A percentile compares a stretch with the other conserved stretches of the same genome.
phyloP scores from a whole-genome alignment of 2,797 vertebrate species.

The Huso huso region DNA sequence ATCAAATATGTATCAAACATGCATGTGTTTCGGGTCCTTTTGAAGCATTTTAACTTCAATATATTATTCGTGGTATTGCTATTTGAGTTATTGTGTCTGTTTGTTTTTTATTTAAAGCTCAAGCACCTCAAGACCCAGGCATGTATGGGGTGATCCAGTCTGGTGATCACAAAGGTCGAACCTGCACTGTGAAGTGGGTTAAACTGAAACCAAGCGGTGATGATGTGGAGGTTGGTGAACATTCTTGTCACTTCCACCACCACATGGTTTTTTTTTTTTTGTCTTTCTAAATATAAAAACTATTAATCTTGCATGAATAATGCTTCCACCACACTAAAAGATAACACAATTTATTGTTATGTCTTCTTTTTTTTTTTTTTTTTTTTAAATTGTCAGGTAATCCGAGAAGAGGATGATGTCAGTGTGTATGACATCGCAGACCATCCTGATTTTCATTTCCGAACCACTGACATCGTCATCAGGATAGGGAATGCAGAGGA shows the following conservation, averaged over 20 bases:
- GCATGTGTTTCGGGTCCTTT: no score
- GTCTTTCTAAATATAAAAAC: neutral
- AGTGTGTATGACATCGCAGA: conserved; percentile 96
- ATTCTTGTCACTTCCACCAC: neutral
- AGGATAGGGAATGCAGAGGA: conserved; percentile 85
- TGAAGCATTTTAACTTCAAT: no score
- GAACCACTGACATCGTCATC: conserved; percentile 91
- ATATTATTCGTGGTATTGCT: no score
- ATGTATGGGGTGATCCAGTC: conserved; percentile 94
- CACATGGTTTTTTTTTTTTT: neutral
- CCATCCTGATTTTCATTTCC: conserved; percentile 94
- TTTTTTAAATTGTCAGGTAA: conserved; percentile 53
- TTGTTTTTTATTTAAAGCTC: conserved; percentile 50
- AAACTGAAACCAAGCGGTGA: conserved; percentile 75
- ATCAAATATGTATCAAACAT: no score
- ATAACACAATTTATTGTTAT: no score
- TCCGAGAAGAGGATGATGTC: conserved; percentile 87
- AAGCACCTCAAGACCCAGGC: conserved; percentile 75
- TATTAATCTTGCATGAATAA: no score
- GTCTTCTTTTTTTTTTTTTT: no score
- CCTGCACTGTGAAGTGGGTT: conserved; percentile 96
- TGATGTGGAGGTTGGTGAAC: conserved; percentile 78
- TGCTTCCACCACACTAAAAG: no score
- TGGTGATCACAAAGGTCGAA: conserved; percentile 88
- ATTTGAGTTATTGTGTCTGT: neutral